phyloP scores from a whole-genome alignment of 2,797 vertebrate genomes.

The Taeniopygia guttata region DNA sequence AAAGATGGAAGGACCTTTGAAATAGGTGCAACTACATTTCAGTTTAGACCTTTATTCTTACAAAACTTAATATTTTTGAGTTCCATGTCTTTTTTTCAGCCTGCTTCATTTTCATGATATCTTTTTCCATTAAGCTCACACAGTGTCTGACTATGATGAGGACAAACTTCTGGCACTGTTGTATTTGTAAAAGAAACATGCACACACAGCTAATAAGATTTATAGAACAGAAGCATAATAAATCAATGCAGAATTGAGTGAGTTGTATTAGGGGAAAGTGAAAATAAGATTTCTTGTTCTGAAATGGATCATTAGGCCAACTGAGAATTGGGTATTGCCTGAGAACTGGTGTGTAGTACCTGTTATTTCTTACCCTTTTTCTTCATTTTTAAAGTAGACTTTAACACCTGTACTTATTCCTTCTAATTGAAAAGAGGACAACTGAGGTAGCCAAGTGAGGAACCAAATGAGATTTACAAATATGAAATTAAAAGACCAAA shows the following conservation, averaged over 20 bases:
- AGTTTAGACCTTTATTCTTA: background rate
- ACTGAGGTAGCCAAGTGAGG: background rate
- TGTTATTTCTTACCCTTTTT: background rate
- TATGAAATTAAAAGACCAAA: background rate
- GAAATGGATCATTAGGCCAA: slow-evolving; percentile 26
- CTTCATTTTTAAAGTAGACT: background rate
- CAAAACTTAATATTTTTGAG: background rate
- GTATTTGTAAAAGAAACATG: slow-evolving; percentile 42
- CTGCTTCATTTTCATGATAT: background rate
- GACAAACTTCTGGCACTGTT: slow-evolving; percentile 24
- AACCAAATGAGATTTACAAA: background rate
- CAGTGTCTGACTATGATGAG: background rate
- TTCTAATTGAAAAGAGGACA: background rate
- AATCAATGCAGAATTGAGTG: slow-evolving; percentile 44
- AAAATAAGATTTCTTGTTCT: slow-evolving; percentile 50
- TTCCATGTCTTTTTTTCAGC: background rate
- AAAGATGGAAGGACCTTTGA: background rate
- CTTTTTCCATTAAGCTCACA: slow-evolving; percentile 16
- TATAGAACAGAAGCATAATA: slow-evolving; percentile 38
- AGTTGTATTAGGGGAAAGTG: slow-evolving; percentile 6
- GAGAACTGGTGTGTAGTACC: background rate
- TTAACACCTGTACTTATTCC: background rate
- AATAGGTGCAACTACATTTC: background rate
- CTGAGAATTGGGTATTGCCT: background rate
- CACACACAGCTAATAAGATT: slow-evolving; percentile 33